Evolutionary conservation across 1,140 invertebrate species (phyloP).

Genomic region (Samia ricini): DNA sequence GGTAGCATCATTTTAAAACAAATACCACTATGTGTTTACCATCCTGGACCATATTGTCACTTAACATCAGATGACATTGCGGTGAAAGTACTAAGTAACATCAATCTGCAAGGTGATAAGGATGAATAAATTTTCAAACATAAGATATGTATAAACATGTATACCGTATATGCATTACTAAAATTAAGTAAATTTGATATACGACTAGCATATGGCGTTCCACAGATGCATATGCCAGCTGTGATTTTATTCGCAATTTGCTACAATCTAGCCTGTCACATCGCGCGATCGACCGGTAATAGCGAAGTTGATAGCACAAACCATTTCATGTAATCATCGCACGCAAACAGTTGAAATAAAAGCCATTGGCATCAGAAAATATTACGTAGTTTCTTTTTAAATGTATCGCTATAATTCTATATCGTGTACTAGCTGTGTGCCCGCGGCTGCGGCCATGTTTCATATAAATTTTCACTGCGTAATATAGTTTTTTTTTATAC

Average conservation of each 20-base stretch:
- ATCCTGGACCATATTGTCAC: no score
- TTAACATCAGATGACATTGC: no score
- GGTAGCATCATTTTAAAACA: no score
- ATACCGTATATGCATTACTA: not conserved
- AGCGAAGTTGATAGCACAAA: constrained; percentile 8
- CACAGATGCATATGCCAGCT: not conserved
- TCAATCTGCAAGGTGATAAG: no score
- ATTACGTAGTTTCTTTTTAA: not conserved
- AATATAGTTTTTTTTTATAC: no score
- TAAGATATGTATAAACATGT: no score
- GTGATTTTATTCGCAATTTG: constrained; percentile 29
- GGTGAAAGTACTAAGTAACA: no score
- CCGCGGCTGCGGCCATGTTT: no score
- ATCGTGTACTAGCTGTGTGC: no score
- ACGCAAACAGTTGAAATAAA: constrained; percentile 5
- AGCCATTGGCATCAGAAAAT: not conserved
- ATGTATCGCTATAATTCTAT: not conserved
- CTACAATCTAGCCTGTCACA: constrained; percentile 26
- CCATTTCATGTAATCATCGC: constrained; percentile 12
- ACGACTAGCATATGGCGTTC: constrained; percentile 19
- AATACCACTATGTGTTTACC: no score
- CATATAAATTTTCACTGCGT: no score
- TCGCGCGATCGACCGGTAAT: constrained; percentile 17
- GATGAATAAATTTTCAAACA: no score
- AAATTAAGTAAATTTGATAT: not conserved